These are phyloP conservation scores for Hemitrygon akajei DNA, from an alignment of 2,797 vertebrate genomes.

Conservation along the genomic window DNA sequence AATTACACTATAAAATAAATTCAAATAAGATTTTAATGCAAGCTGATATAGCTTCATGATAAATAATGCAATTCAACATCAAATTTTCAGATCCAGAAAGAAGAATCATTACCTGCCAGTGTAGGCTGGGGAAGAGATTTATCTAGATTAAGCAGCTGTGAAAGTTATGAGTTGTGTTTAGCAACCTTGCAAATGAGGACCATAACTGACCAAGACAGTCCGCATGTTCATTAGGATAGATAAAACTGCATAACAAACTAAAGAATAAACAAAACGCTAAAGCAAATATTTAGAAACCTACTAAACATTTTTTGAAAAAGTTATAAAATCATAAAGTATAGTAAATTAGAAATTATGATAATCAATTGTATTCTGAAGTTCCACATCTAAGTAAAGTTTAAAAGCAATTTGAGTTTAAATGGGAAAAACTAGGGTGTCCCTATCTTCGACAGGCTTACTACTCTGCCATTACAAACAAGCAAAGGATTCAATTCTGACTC, in stretches of 20 bases:
- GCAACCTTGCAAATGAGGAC: constrained; percentile 8
- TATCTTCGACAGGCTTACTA: no score
- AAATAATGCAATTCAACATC: constrained; percentile 4
- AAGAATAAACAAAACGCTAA: not conserved
- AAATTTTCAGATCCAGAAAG: constrained; percentile 13
- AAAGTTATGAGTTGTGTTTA: constrained; percentile 7
- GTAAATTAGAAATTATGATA: not conserved
- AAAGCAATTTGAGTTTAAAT: not conserved
- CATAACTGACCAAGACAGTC: not conserved
- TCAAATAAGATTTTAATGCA: not conserved
- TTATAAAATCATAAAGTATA: not conserved
- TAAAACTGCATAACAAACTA: constrained; percentile 9
- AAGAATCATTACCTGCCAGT: constrained; percentile 4
- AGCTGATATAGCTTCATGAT: not conserved
- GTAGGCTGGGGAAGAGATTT: not conserved
- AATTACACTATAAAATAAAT: not conserved
- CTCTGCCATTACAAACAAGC: no score
- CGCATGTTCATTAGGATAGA: not conserved
- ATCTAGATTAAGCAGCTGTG: constrained; percentile 21
- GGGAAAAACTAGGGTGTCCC: no score
- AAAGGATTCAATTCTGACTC: no score
- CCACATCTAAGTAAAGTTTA: not conserved
- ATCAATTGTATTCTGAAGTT: not conserved
- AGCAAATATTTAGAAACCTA: not conserved
- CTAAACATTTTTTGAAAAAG: not conserved